Percentiles rank a stretch among this genome's conserved stretches.
Evolutionary conservation across 2,888 invertebrate species (phyloP).

Genomic region (Scaptomyza flava): DNA sequence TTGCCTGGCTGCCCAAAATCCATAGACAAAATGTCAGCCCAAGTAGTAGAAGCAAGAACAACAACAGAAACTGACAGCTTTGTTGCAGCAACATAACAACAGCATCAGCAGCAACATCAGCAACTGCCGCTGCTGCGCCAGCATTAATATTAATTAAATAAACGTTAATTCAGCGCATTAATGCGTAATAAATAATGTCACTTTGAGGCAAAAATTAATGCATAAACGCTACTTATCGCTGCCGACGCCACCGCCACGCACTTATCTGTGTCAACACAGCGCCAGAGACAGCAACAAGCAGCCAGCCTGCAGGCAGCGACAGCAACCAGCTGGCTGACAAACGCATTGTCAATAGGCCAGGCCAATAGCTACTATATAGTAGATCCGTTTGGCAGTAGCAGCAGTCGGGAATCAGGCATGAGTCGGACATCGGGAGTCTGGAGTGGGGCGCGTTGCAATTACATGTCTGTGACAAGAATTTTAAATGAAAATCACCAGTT

Average conservation of each 20-base stretch:
- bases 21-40: constrained; percentile 57
- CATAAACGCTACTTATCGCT: constrained; percentile 80
- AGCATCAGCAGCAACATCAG: constrained; percentile 13
- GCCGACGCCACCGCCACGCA: constrained; percentile 70
- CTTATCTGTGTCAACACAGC: constrained; percentile 79
- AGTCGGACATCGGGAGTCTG: constrained; percentile 17
- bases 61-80: constrained; percentile 37
- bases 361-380: constrained; percentile 63
- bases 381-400: constrained; percentile 63
- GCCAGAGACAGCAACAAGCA: constrained; percentile 28
- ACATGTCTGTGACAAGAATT: constrained; percentile 79
- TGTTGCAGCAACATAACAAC: constrained; percentile 29
- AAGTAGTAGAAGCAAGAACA: constrained; percentile 28
- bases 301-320: constrained; percentile 5
- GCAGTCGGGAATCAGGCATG: constrained; percentile 36
- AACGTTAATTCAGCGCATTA: constrained; percentile 81
- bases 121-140: constrained; percentile 37
- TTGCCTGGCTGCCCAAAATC: constrained; percentile 63
- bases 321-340: constrained; percentile 57
- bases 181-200: constrained; percentile 79
- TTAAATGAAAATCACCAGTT: constrained; percentile 70
- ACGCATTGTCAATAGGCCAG: constrained; percentile 73
- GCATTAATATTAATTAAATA: constrained; percentile 80
- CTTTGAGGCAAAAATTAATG: constrained; percentile 75
- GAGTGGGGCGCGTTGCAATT: constrained; percentile 71